Base-by-base conservation (phyloP, 1,140 invertebrate genomes). In the Diorhabda sublineata region DNA sequence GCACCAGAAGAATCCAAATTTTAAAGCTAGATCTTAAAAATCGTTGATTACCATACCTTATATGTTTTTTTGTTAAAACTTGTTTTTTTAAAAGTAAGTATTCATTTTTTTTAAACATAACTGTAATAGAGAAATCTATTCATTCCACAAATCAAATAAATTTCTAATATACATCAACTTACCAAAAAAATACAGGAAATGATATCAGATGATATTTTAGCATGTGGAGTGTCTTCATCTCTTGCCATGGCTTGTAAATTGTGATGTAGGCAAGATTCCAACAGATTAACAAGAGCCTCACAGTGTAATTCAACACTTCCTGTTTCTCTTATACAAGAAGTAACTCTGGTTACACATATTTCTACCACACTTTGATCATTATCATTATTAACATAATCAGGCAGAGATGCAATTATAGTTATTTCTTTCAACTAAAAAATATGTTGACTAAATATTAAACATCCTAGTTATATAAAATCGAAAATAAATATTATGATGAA, bases 291-390 rank as follows among this genome's bases (percentile, higher is more conserved):
- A 67, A 98, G 81, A 2, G 92, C 89, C 42, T 89, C 85, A 62
- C 91, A 91, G 83, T 97, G 92, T 67, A 91, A 89, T 80, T 96
- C 92, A 42, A 96, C 91, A 52, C 90, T 93, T 2, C 89, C 88
- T 2, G 93, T 95, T 82, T 97, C 94, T 73, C 94, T 93, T 61
- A 96, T 91, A 74, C 93, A 93, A 69, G 92, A 92, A 42, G 92
- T 95, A 5, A 95, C 90, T 67, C 93, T 83, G 2, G 93, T 94
- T 45, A 97, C 90, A 82, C 93, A 95, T 75, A 96, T 97, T 83
- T 97, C 95, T 69, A 96, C 93, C 62, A 96, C 92, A 78, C 92
- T 94, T 82, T 97, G 95, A 82, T 96, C 92, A 84, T 96, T 94
- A 78, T 93, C 91, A 83, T 92, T 95, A 66, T 89, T 87, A 3